Conservation (phyloP, 2,797 vertebrate genomes). For the Sarcoramphus papa region DNA sequence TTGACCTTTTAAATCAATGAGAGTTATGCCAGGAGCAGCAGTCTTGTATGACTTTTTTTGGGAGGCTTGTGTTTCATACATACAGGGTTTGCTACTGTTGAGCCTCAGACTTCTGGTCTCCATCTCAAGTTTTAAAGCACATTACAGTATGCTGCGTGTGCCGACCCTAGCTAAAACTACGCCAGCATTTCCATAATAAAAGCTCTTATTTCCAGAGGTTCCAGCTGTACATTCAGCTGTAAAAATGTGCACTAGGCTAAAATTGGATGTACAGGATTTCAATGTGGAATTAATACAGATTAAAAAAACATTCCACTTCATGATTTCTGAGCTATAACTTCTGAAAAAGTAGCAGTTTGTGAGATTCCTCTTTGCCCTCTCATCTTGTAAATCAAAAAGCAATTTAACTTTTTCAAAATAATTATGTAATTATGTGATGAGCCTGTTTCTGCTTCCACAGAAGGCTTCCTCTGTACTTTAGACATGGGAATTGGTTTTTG, state of each 20-base stretch:
- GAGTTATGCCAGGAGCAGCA: neutral
- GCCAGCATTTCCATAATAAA: conserved; percentile 64
- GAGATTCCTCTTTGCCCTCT: neutral
- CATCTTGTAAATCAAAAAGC: neutral
- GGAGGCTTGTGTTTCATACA: neutral
- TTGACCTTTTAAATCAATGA: neutral
- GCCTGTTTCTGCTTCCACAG: neutral
- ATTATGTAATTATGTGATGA: neutral
- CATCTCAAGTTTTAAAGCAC: conserved; percentile 45
- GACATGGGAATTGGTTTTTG: neutral
- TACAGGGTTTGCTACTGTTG: conserved; percentile 10
- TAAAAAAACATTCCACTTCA: neutral
- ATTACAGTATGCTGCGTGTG: neutral
- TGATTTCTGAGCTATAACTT: neutral
- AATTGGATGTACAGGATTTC: conserved; percentile 21
- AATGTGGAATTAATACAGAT: conserved; percentile 9
- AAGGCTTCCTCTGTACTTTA: neutral
- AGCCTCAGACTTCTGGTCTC: conserved; percentile 57
- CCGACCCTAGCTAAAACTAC: neutral
- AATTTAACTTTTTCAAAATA: neutral
- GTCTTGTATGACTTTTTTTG: neutral
- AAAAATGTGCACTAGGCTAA: conserved; percentile 35
- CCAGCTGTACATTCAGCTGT: conserved; percentile 5
- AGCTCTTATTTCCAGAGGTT: conserved; percentile 32
- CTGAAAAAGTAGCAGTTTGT: neutral